Percentiles rank a stretch among this genome's conserved stretches.
Conservation (phyloP, 2,888 invertebrate genomes). For the Dryocosmus kuriphilus region DNA sequence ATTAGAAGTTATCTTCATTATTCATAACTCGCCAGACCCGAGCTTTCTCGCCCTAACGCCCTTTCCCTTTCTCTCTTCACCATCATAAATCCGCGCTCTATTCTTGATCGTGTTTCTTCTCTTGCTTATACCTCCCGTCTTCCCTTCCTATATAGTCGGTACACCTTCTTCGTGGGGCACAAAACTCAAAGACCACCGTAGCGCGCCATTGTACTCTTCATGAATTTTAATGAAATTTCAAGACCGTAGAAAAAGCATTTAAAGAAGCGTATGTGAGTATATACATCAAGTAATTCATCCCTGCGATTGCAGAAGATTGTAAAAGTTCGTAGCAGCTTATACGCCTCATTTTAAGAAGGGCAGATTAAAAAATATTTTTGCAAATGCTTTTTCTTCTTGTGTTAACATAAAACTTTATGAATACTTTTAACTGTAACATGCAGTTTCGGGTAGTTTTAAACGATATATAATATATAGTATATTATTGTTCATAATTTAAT, state of each 20-base stretch:
- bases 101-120: not conserved
- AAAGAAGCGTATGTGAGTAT: conserved; percentile 54
- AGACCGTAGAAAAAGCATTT: conserved; percentile 59
- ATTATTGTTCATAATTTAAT: no score
- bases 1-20: conserved; percentile 76
- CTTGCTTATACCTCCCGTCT: not conserved
- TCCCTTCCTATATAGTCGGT: not conserved
- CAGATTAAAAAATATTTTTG: no score
- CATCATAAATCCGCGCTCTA: conserved; percentile 35
- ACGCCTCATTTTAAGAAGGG: no score
- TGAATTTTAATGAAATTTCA: conserved; percentile 74
- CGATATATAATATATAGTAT: no score
- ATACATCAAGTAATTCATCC: no score
- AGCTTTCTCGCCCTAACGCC: not conserved
- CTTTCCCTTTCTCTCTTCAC: conserved; percentile 25
- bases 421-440: no score
- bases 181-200: conserved; percentile 69
- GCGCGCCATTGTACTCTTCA: conserved; percentile 69
- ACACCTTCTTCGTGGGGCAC: conserved; percentile 46
- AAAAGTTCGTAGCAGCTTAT: no score
- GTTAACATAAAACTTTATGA: no score
- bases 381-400: no score
- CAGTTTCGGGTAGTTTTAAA: no score
- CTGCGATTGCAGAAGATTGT: no score
- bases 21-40: conserved; percentile 69